Evolutionary conservation across 1,140 invertebrate species (phyloP), one percentile per base, ranked within the genome.

Genomic region (Microplitis demolitor): DNA sequence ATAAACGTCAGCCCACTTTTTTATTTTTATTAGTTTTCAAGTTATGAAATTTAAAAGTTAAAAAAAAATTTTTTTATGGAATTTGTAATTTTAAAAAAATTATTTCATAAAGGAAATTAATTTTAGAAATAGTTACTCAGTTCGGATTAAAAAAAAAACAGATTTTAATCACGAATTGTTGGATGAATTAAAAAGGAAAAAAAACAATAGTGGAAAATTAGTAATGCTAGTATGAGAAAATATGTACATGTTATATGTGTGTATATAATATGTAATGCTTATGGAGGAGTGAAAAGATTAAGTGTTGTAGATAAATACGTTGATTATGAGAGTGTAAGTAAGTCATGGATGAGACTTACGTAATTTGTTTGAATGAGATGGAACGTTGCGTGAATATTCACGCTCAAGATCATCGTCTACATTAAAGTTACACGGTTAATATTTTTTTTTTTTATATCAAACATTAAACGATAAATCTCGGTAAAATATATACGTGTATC

Each of bases 241-340:
- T 16, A 56, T 56, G 24, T 13, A 34, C 3, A 31, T 34, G 4
- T 60, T 39, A 9, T 3, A 24, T 24, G 37, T 6, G 37, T 45
- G 39, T 45, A 11, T 45, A 11, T 45, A 45, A 61, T 13, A 34
- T 9, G 4, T 5, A 61, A 33, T 45, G 39, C 39, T 45, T 45
- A 45, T 11, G 39, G 8, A 61, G 16, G 53, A 56, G 53, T 24
- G 53, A 56, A 24, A 64, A 37, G 45, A 37, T 45, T 64, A 64
- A 64, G 45, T 64, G 11, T 34, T 13, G 5, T 24, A 66, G 64
- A 66, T 66, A 66, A 54, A 45, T 51, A 16, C 8, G 50, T 14
- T 39, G 64, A 66, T 66, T 66, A 66, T 66, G 64, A 66, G 64
- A 66, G 39, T 54, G 34, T n/a, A n/a, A 64, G 64, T 66, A 50